Percentiles rank a stretch among this genome's conserved stretches.
phyloP scores from a whole-genome alignment of 2,888 invertebrate species.

The Laothoe populi region DNA sequence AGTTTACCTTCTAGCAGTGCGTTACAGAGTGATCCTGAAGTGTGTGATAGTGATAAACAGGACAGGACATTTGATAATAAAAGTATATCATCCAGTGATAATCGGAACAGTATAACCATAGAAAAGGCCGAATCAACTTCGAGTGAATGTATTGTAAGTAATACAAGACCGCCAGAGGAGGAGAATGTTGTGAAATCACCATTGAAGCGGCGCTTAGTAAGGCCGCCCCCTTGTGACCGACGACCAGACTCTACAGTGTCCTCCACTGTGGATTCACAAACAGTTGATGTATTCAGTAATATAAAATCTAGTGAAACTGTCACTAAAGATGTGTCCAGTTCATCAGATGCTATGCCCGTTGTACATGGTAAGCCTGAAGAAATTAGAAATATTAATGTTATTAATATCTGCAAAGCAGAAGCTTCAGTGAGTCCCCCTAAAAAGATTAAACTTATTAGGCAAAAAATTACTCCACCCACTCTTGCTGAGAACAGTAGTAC shows the following conservation, averaged over 20 bases:
- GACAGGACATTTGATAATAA: conserved; percentile 67
- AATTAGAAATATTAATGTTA: conserved; percentile 77
- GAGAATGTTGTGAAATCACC: conserved; percentile 67
- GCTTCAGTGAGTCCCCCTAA: conserved; percentile 73
- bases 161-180: conserved; percentile 51
- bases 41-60: conserved; percentile 61
- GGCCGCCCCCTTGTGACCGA: conserved; percentile 69
- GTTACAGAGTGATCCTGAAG: conserved; percentile 54
- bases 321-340: conserved; percentile 79
- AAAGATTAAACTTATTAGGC: conserved; percentile 79
- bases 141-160: conserved; percentile 77
- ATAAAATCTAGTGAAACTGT: conserved; percentile 62
- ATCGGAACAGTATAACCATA: conserved; percentile 71
- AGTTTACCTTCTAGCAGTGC: conserved; percentile 36
- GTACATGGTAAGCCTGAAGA: conserved; percentile 73
- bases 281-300: conserved; percentile 51
- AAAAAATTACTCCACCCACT: conserved; percentile 61
- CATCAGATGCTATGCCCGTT: conserved; percentile 73
- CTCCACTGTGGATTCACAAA: conserved; percentile 73
- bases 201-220: conserved; percentile 66
- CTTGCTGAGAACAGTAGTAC: conserved; percentile 51
- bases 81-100: conserved; percentile 77
- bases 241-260: conserved; percentile 79
- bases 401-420: conserved; percentile 82
- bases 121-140: conserved; percentile 80